Conservation (phyloP, 2,888 invertebrate genomes). For the Oxyteleia sp. region DNA sequence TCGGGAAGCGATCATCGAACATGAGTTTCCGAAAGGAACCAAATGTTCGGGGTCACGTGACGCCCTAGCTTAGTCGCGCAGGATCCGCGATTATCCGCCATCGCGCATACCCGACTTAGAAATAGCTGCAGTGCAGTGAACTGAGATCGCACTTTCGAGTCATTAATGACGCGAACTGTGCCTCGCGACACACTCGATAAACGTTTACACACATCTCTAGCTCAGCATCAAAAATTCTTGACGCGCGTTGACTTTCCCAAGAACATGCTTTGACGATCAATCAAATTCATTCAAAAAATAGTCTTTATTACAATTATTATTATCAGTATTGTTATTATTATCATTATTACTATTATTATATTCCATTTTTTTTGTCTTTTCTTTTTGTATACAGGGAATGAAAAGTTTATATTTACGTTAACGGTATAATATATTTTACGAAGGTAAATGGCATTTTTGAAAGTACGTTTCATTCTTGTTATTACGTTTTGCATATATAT, state of each 20-base stretch:
- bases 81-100: slow-evolving; percentile 65
- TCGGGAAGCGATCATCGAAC: slow-evolving; percentile 57
- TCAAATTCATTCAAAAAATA: too few species aligned
- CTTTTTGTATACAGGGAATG: slow-evolving; percentile 49
- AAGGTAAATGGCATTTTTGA: slow-evolving; percentile 60
- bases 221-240: slow-evolving; percentile 31
- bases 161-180: slow-evolving; percentile 61
- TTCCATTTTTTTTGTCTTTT: slow-evolving; percentile 2
- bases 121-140: slow-evolving; percentile 84
- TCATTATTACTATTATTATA: neutral
- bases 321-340: too few species aligned
- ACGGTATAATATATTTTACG: slow-evolving; percentile 38
- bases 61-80: slow-evolving; percentile 44
- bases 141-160: slow-evolving; percentile 69
- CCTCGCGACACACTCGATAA: slow-evolving; percentile 47
- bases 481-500: slow-evolving; percentile 60
- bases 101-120: slow-evolving; percentile 78
- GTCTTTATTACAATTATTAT: too few species aligned
- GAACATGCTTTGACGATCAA: slow-evolving; percentile 5
- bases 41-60: slow-evolving; percentile 64
- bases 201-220: slow-evolving; percentile 48
- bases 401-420: slow-evolving; percentile 45
- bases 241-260: slow-evolving; percentile 6
- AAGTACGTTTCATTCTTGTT: slow-evolving; percentile 58
- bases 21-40: slow-evolving; percentile 63